These are phyloP conservation scores for Sigmodon hispidus DNA, from an alignment of 2,113 vertebrate genomes.

Conservation along the genomic window DNA sequence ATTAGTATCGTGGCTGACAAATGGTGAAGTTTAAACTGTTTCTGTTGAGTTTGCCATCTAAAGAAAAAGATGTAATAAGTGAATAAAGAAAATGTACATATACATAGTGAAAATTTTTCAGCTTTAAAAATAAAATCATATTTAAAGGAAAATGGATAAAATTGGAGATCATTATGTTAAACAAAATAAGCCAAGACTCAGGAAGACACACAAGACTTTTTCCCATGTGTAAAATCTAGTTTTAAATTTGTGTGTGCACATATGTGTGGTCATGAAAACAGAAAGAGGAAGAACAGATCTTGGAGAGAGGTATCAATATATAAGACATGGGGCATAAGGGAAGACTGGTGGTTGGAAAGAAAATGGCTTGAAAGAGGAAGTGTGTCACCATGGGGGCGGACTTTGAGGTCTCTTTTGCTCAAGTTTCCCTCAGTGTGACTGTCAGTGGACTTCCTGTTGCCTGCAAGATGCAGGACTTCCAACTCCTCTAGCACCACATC, in stretches of 20 bases:
- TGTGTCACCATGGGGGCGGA: not conserved
- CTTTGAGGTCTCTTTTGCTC: not conserved
- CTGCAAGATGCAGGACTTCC: not conserved
- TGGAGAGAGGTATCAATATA: not conserved
- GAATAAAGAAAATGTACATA: not conserved
- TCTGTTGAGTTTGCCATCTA: not conserved
- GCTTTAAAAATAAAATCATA: not conserved
- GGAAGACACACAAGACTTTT: not conserved
- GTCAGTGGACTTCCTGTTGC: not conserved
- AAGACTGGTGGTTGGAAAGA: not conserved
- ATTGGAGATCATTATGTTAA: not conserved
- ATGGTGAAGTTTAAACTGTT: conserved; percentile 36
- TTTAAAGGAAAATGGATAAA: not conserved
- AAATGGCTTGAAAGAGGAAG: not conserved
- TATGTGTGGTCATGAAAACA: not conserved
- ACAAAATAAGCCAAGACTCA: not conserved
- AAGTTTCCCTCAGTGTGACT: not conserved
- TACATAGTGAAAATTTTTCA: not conserved
- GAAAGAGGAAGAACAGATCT: not conserved
- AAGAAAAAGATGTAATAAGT: conserved; percentile 1
- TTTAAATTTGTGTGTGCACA: not conserved
- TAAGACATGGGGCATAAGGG: not conserved
- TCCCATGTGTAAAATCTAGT: not conserved
- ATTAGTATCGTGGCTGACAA: not conserved
- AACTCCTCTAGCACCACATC: not conserved